Conservation (phyloP, 2,888 invertebrate genomes). For the Kuschelorhynchus macadamiae region DNA sequence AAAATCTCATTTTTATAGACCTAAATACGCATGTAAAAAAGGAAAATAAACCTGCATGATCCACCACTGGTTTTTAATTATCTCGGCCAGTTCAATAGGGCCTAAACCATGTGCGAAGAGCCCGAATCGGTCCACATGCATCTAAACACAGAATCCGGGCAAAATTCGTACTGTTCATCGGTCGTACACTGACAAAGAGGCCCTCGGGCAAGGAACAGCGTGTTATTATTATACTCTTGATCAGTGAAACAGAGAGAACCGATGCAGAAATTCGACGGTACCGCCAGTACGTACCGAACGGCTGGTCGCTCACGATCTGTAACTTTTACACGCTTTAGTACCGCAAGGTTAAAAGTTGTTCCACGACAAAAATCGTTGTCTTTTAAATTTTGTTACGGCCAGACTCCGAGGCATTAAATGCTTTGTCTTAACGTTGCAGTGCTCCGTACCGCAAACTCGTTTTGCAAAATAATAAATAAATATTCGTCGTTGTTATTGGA, state of each 20-base stretch:
- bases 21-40: background rate
- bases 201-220: constrained; percentile 36
- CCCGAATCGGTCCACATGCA: constrained; percentile 30
- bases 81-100: constrained; percentile 16
- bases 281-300: constrained; percentile 43
- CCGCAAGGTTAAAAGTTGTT: constrained; percentile 31
- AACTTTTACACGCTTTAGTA: constrained; percentile 22
- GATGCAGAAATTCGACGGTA: constrained; percentile 36
- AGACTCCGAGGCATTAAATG: constrained; percentile 9
- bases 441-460: constrained; percentile 4
- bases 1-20: too few species aligned
- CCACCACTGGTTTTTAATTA: constrained; percentile 21
- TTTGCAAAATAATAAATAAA: too few species aligned
- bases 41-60: background rate
- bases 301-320: constrained; percentile 30
- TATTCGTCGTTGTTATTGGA: too few species aligned
- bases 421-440: constrained; percentile 9
- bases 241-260: constrained; percentile 37
- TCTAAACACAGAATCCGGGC: constrained; percentile 36
- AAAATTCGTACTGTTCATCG: constrained; percentile 30
- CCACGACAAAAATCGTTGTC: constrained; percentile 30
- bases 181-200: constrained; percentile 31
- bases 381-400: constrained; percentile 25
- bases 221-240: constrained; percentile 31
- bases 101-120: constrained; percentile 35